Evolutionary conservation across 2,888 invertebrate genomes (phyloP).

Genomic region (Athrips mouffetella): DNA sequence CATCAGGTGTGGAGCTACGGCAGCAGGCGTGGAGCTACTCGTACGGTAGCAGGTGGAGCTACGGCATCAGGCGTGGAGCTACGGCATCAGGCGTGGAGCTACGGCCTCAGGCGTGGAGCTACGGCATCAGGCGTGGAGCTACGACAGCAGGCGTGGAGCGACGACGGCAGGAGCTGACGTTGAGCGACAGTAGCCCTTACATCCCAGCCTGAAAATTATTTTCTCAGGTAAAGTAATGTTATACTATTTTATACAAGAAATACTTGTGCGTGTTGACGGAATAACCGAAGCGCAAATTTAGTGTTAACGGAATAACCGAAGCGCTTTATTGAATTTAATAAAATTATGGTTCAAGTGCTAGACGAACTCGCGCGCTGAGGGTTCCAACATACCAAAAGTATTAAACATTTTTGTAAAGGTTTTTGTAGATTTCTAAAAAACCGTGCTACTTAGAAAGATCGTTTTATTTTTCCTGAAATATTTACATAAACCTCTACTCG

Average conservation of each 20-base stretch:
- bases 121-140: slow-evolving; percentile 16
- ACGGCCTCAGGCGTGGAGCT: slow-evolving; percentile 16
- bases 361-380: too few species aligned
- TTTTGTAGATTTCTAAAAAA: too few species aligned
- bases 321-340: too few species aligned
- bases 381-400: too few species aligned
- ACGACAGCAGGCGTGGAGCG: slow-evolving; percentile 16
- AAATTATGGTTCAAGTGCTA: too few species aligned
- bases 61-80: slow-evolving; percentile 14
- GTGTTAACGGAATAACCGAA: too few species aligned
- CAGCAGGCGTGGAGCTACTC: background rate
- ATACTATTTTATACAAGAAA: background rate
- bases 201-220: background rate
- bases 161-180: slow-evolving; percentile 4
- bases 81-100: slow-evolving; percentile 20
- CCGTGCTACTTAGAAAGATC: too few species aligned
- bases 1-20: background rate
- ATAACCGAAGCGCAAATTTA: too few species aligned
- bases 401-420: too few species aligned
- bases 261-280: background rate
- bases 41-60: slow-evolving; percentile 22
- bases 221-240: background rate
- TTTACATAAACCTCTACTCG: too few species aligned
- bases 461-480: too few species aligned
- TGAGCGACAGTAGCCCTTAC: too few species aligned